Evolutionary conservation across 2,888 invertebrate species (phyloP).

Genomic region (Leuctra nigra): DNA sequence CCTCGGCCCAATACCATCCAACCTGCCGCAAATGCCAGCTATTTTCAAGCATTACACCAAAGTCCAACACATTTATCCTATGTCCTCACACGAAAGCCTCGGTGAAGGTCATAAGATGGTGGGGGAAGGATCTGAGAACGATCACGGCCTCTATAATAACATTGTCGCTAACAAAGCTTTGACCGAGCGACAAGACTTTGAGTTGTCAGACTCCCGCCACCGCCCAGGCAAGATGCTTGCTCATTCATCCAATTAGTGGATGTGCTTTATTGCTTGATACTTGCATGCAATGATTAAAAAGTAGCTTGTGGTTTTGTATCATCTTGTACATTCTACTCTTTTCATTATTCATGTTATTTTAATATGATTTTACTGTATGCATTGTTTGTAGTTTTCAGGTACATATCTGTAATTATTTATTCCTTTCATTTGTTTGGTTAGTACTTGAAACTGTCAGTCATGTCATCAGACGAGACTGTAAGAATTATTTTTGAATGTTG

Average conservation of each 20-base stretch:
- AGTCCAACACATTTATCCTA: conserved; percentile 69
- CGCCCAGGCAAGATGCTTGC: conserved; percentile 32
- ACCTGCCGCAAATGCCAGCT: conserved; percentile 52
- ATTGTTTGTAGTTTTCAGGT: not conserved
- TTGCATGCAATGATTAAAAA: not conserved
- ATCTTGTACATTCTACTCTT: conserved; percentile 26
- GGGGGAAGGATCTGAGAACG: not conserved
- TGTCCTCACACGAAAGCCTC: conserved; percentile 29
- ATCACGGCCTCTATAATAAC: not conserved
- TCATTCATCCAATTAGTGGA: too few species aligned
- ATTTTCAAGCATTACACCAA: conserved; percentile 68
- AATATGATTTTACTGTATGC: conserved; percentile 5
- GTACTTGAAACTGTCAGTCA: too few species aligned
- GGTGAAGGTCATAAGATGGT: not conserved
- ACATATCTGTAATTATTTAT: too few species aligned
- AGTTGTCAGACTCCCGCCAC: not conserved
- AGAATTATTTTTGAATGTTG: too few species aligned
- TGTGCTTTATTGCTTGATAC: too few species aligned
- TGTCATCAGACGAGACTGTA: too few species aligned
- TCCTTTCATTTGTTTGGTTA: too few species aligned
- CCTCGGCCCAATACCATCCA: conserved; percentile 20
- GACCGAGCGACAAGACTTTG: conserved; percentile 3
- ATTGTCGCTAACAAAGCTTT: conserved; percentile 1
- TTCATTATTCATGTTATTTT: conserved; percentile 24
- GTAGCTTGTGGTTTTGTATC: conserved; percentile 27